A percentile compares a stretch with the other conserved stretches of the same genome.
phyloP scores from a whole-genome alignment of 2,797 vertebrate species.

The Anabacerthia variegaticeps region DNA sequence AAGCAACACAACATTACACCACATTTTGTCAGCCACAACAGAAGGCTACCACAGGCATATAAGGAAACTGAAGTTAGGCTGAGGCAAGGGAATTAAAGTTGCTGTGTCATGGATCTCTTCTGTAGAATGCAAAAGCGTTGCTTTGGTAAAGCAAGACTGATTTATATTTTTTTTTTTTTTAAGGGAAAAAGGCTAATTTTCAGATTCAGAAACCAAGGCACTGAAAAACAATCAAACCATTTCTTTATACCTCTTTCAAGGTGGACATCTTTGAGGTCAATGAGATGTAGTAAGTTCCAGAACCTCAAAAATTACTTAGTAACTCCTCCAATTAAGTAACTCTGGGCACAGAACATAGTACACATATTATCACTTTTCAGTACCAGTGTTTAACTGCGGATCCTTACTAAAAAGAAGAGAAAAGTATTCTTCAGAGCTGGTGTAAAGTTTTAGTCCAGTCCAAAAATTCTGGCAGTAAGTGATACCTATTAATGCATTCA shows the following conservation, averaged over 20 bases:
- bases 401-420: neutral
- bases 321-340: conserved; percentile 1
- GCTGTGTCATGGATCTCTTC: neutral
- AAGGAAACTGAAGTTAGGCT: neutral
- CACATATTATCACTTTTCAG: fast-evolving
- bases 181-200: neutral
- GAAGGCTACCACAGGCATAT: neutral
- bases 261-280: neutral
- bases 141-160: neutral
- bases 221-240: neutral
- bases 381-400: neutral
- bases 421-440: neutral
- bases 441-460: neutral
- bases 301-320: conserved; percentile 10
- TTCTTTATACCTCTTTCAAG: neutral
- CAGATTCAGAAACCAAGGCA: neutral
- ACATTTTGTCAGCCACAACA: neutral
- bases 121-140: neutral
- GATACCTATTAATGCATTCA: neutral
- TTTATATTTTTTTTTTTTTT: neutral
- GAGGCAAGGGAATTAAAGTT: neutral
- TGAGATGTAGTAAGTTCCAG: neutral
- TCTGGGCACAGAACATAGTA: neutral
- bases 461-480: neutral
- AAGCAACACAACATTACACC: neutral